These are phyloP conservation scores for Oophaga sylvatica DNA, from an alignment of 2,797 vertebrate species.

Conservation along the genomic window DNA sequence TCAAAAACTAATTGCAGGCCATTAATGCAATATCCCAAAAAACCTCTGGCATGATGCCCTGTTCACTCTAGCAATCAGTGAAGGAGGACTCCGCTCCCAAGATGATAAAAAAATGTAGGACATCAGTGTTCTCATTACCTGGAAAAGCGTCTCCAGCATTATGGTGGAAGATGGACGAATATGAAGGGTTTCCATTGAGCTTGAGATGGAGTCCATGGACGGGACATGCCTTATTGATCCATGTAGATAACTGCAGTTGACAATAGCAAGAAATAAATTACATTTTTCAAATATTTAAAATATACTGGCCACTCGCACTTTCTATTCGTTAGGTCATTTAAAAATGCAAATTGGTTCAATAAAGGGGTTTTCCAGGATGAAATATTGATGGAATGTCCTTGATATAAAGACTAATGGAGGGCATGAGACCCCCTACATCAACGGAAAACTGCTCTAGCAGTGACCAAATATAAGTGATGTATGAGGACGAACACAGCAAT, in stretches of 20 bases:
- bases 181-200: conserved; percentile 77
- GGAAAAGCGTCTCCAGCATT: conserved; percentile 59
- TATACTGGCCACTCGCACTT: no score
- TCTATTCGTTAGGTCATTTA: no score
- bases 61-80: neutral
- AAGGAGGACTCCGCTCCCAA: neutral
- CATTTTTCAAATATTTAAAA: no score
- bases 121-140: conserved; percentile 35
- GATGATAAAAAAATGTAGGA: neutral
- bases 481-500: no score
- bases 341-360: no score
- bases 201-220: conserved; percentile 82
- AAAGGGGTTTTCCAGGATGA: no score
- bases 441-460: no score
- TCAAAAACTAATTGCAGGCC: neutral
- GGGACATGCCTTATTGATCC: conserved; percentile 80
- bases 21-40: neutral
- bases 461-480: no score
- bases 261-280: neutral
- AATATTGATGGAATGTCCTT: no score
- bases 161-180: conserved; percentile 64
- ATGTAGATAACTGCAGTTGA: conserved; percentile 72
- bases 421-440: no score
- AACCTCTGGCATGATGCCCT: neutral
- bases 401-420: no score